Evolutionary conservation across 2,797 vertebrate species (phyloP).

Genomic region (Esox masquinongy): DNA sequence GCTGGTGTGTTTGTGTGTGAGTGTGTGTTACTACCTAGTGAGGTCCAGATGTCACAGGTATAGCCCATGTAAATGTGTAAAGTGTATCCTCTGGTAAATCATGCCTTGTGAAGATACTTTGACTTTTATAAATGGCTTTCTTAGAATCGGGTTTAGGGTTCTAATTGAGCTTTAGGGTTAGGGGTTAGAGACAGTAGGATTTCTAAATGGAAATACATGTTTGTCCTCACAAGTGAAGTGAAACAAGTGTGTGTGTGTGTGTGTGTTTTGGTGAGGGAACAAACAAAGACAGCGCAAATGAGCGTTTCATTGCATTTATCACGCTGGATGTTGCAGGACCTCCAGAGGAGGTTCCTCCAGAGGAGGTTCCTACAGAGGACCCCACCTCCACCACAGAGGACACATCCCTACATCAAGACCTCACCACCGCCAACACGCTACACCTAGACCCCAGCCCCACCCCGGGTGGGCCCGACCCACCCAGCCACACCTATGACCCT

Average conservation of each 20-base stretch:
- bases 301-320: conserved; percentile 19
- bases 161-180: too few species aligned
- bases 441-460: conserved; percentile 40
- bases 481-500: conserved; percentile 50
- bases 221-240: too few species aligned
- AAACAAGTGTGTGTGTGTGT: neutral
- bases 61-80: too few species aligned
- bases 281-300: conserved; percentile 1
- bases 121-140: too few species aligned
- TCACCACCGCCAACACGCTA: conserved; percentile 33
- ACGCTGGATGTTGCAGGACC: conserved; percentile 28
- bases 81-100: too few species aligned
- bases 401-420: conserved; percentile 17
- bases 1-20: too few species aligned
- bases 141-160: too few species aligned
- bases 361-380: conserved; percentile 58
- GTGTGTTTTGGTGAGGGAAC: neutral
- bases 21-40: neutral
- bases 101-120: too few species aligned
- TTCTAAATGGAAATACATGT: too few species aligned
- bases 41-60: too few species aligned
- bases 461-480: conserved; percentile 19
- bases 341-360: conserved; percentile 32
- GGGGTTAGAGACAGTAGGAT: too few species aligned
- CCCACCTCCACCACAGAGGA: conserved; percentile 27